Conservation (phyloP, 2,888 invertebrate genomes). For the Hirtodrosophila cameraria region DNA sequence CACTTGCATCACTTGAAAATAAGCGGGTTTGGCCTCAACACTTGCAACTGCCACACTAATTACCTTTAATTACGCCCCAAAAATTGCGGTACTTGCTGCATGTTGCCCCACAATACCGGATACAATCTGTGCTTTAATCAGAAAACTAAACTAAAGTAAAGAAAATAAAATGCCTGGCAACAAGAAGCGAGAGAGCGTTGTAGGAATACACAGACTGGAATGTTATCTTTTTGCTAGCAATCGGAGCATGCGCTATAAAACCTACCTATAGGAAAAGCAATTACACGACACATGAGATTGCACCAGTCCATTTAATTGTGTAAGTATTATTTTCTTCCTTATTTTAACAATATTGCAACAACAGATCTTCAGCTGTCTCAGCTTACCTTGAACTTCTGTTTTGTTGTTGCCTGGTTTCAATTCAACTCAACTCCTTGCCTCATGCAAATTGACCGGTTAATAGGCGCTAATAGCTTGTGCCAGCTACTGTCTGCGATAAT, state of each 20-base stretch:
- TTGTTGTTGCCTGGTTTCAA: not conserved
- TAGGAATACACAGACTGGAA: constrained; percentile 54
- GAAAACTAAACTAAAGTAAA: constrained; percentile 69
- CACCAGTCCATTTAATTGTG: constrained; percentile 22
- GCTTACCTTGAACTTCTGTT: constrained; percentile 71
- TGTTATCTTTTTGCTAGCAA: constrained; percentile 60
- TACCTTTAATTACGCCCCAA: constrained; percentile 79
- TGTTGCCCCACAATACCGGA: constrained; percentile 56
- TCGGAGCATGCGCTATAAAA: constrained; percentile 56
- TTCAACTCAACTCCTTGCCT: not conserved
- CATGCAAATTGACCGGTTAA: constrained; percentile 66
- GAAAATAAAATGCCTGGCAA: constrained; percentile 44
- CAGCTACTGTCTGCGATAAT: constrained; percentile 50
- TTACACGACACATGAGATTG: constrained; percentile 53
- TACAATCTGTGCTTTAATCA: constrained; percentile 68
- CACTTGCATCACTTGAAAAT: constrained; percentile 22
- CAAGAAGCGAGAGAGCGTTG: constrained; percentile 1
- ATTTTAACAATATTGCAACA: constrained; percentile 18
- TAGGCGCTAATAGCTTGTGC: constrained; percentile 67
- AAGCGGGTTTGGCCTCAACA: constrained; percentile 41
- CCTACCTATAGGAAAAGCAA: constrained; percentile 55
- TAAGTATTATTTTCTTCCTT: not conserved
- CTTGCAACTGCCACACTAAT: constrained; percentile 50
- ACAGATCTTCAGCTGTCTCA: constrained; percentile 31
- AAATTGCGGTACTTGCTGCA: constrained; percentile 41